Percentiles rank a stretch among this genome's conserved stretches.
Conservation (phyloP, 2,888 invertebrate genomes). For the Crioceris asparagi region DNA sequence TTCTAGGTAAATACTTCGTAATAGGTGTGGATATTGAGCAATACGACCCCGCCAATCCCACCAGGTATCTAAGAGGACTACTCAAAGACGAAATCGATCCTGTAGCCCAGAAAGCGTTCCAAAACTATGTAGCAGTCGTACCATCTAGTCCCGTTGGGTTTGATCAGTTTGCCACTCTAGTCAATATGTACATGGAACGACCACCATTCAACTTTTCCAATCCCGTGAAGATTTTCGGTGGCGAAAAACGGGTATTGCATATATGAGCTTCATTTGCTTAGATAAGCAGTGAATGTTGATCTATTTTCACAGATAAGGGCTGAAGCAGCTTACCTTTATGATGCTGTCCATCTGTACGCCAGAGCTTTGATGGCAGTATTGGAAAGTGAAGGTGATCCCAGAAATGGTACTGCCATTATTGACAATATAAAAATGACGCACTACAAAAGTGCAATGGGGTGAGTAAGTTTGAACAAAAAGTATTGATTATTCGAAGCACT, state of each 20-base stretch:
- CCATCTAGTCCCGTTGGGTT: constrained; percentile 67
- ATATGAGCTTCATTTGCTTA: background rate
- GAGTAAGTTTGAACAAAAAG: no score
- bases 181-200: constrained; percentile 72
- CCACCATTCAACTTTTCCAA: constrained; percentile 85
- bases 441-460: constrained; percentile 82
- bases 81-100: constrained; percentile 48
- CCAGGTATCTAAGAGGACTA: constrained; percentile 69
- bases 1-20: constrained; percentile 82
- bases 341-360: constrained; percentile 87
- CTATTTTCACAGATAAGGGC: constrained; percentile 56
- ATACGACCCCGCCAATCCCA: constrained; percentile 67
- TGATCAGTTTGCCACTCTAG: constrained; percentile 60
- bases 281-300: background rate
- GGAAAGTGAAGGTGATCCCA: constrained; percentile 53
- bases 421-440: constrained; percentile 64
- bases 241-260: constrained; percentile 48
- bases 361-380: constrained; percentile 65
- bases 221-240: constrained; percentile 61
- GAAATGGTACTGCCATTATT: constrained; percentile 75
- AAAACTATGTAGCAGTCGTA: constrained; percentile 72
- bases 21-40: constrained; percentile 85
- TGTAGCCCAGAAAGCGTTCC: constrained; percentile 58
- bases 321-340: constrained; percentile 87
- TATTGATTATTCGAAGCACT: no score